phyloP scores from a whole-genome alignment of 1,140 invertebrate species.

The Drosophila sucinea region DNA sequence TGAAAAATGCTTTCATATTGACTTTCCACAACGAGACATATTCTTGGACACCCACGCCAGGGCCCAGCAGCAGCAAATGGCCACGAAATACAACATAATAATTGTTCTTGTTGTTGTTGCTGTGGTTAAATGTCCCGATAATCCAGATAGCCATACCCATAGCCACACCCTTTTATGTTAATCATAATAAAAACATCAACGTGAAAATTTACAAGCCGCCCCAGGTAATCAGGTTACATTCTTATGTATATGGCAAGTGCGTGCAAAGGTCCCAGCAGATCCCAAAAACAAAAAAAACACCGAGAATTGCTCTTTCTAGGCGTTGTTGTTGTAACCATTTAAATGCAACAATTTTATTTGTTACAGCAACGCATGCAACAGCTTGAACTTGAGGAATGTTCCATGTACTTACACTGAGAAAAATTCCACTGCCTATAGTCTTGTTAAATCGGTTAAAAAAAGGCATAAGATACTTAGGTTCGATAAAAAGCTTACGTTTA shows the following conservation, averaged over 20 bases:
- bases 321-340: slow-evolving; percentile 61
- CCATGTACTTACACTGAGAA: slow-evolving; percentile 43
- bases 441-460: too few species aligned
- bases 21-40: slow-evolving; percentile 40
- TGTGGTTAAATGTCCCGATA: slow-evolving; percentile 55
- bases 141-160: slow-evolving; percentile 63
- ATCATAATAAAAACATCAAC: slow-evolving; percentile 81
- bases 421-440: background rate
- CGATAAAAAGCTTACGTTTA: too few species aligned
- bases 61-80: slow-evolving; percentile 1
- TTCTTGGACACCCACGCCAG: slow-evolving; percentile 27
- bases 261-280: slow-evolving; percentile 15
- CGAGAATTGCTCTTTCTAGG: slow-evolving; percentile 23
- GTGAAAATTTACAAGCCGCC: slow-evolving; percentile 69
- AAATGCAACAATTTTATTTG: slow-evolving; percentile 81
- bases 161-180: slow-evolving; percentile 62
- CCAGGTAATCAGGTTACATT: slow-evolving; percentile 38
- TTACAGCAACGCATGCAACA: slow-evolving; percentile 65
- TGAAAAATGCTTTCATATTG: slow-evolving; percentile 45
- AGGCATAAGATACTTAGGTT: too few species aligned
- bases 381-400: slow-evolving; percentile 53
- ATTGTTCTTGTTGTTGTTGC: slow-evolving; percentile 58
- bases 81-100: slow-evolving; percentile 22
- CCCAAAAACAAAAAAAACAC: slow-evolving; percentile 18
- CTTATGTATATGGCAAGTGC: slow-evolving; percentile 22